Evolutionary conservation across 2,888 invertebrate species (phyloP).

Genomic region (Onthophagus sagittarius): DNA sequence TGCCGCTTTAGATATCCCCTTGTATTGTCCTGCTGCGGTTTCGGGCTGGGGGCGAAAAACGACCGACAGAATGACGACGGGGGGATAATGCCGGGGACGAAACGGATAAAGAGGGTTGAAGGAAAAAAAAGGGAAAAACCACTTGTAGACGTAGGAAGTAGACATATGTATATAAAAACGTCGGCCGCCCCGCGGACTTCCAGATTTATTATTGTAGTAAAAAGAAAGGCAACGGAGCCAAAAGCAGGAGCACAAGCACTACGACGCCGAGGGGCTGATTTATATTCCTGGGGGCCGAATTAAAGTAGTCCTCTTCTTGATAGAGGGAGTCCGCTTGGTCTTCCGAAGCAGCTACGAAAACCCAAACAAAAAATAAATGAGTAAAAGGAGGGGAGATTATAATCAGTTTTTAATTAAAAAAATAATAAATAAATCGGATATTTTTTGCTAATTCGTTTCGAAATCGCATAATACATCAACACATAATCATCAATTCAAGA

Average conservation of each 20-base stretch:
- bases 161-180: conserved; percentile 13
- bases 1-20: background rate
- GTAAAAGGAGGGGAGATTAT: background rate
- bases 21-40: background rate
- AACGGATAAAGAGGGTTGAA: background rate
- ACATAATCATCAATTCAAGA: no score
- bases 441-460: no score
- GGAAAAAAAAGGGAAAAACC: background rate
- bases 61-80: background rate
- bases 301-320: conserved; percentile 39
- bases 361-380: conserved; percentile 25
- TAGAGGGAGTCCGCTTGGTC: conserved; percentile 40
- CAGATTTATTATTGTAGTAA: conserved; percentile 36
- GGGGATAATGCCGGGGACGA: background rate
- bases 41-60: background rate
- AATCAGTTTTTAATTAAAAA: background rate
- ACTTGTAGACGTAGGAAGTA: conserved; percentile 13
- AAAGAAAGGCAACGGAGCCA: conserved; percentile 35
- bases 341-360: conserved; percentile 31
- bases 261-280: conserved; percentile 28
- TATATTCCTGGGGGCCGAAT: conserved; percentile 30
- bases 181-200: conserved; percentile 13
- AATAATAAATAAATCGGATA: no score
- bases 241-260: conserved; percentile 29
- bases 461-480: no score